These are phyloP conservation scores for Glyphotaelius pellucidus DNA, from an alignment of 2,888 invertebrate species.

Conservation along the genomic window DNA sequence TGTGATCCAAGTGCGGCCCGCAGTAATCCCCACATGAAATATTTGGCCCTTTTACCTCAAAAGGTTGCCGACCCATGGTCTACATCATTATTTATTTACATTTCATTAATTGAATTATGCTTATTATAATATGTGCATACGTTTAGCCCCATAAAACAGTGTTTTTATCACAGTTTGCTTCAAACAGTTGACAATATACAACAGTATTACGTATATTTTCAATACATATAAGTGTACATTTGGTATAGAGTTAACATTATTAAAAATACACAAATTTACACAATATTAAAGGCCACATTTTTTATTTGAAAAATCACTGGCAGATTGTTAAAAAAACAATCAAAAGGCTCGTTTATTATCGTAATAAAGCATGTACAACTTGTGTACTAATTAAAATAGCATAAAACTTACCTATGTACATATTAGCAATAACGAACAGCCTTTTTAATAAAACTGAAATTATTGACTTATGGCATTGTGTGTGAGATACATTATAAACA, in stretches of 20 bases:
- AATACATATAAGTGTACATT: not conserved
- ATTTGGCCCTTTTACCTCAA: too few relatives aligned
- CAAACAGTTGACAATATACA: not conserved
- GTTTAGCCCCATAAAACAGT: not conserved
- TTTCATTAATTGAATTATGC: not conserved
- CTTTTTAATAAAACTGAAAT: not conserved
- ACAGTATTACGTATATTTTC: not conserved
- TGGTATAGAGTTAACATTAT: not conserved
- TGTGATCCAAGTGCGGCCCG: too few relatives aligned
- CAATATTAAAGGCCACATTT: constrained; percentile 2
- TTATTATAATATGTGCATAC: not conserved
- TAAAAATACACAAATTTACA: not conserved
- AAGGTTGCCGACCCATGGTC: too few relatives aligned
- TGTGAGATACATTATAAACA: not conserved
- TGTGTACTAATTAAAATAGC: not conserved
- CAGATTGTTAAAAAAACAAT: not conserved
- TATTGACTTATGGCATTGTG: not conserved
- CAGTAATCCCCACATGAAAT: too few relatives aligned
- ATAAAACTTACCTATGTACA: not conserved
- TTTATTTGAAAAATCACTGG: not conserved
- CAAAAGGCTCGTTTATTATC: not conserved
- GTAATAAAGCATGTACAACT: not conserved
- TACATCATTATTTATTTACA: not conserved
- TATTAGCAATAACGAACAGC: not conserved
- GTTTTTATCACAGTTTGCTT: not conserved